Conservation (phyloP, 1,140 invertebrate species). For the Campodea augens region DNA sequence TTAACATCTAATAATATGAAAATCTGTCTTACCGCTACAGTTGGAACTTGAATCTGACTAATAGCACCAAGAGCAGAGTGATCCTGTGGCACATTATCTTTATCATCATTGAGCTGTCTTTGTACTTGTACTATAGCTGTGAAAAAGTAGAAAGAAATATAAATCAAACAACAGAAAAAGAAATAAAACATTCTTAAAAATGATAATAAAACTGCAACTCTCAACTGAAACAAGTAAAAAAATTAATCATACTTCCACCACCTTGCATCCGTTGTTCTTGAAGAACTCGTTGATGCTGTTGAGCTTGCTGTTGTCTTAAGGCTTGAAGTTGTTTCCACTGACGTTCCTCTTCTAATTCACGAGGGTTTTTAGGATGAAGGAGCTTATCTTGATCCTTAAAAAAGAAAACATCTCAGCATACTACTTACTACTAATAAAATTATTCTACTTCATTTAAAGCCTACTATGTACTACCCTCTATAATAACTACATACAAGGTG, state of each 20-base stretch:
- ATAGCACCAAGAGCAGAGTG: too few species aligned
- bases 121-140: too few species aligned
- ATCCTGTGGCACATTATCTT: too few species aligned
- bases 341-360: slow-evolving; percentile 63
- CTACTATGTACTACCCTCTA: too few species aligned
- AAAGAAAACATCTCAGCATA: background rate
- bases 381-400: slow-evolving; percentile 46
- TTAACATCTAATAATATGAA: too few species aligned
- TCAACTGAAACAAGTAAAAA: background rate
- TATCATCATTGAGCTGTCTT: too few species aligned
- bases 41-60: too few species aligned
- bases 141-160: too few species aligned
- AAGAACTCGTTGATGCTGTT: slow-evolving; percentile 58
- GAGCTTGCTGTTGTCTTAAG: slow-evolving; percentile 51
- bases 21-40: too few species aligned
- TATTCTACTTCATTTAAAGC: too few species aligned
- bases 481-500: too few species aligned
- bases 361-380: slow-evolving; percentile 38
- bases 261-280: slow-evolving; percentile 53
- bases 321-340: slow-evolving; percentile 75
- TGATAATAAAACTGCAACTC: background rate
- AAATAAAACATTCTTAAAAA: background rate
- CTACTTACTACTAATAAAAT: too few species aligned
- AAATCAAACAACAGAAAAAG: background rate
- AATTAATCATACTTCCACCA: slow-evolving; percentile 15